phyloP scores from a whole-genome alignment of 2,113 vertebrate species.

The Mirounga angustirostris region DNA sequence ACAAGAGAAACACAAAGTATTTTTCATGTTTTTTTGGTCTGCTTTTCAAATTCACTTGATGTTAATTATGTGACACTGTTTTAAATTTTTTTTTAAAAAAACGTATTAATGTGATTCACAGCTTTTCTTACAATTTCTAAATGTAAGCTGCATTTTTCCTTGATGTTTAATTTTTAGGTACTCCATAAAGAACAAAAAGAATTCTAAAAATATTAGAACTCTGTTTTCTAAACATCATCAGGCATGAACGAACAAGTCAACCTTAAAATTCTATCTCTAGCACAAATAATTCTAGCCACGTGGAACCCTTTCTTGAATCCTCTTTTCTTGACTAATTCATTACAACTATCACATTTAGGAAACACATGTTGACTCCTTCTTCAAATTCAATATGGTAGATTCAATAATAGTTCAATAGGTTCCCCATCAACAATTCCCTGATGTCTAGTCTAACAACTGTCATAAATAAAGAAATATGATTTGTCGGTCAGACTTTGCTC shows the following conservation, averaged over 20 bases:
- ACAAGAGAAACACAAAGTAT: neutral
- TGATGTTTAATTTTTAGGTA: constrained; percentile 56
- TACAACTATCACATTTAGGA: neutral
- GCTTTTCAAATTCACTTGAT: constrained; percentile 49
- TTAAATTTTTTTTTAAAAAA: neutral
- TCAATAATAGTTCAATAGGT: neutral
- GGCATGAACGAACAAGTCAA: neutral
- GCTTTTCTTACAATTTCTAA: constrained; percentile 48
- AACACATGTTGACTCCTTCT: neutral
- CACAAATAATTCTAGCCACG: neutral
- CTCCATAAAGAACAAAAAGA: neutral
- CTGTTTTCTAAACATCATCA: neutral
- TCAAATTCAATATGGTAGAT: neutral
- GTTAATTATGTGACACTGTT: constrained; percentile 46
- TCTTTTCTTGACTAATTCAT: neutral
- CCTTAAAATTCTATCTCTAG: neutral
- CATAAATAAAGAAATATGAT: neutral
- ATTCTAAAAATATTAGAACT: constrained; percentile 8
- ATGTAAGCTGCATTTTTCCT: neutral
- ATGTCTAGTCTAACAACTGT: neutral
- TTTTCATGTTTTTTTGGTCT: neutral
- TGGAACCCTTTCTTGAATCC: neutral
- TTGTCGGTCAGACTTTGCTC: neutral
- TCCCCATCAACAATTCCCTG: neutral
- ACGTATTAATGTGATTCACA: neutral